Conservation (phyloP, 2,888 invertebrate species). For the Dastarcus helophoroides region DNA sequence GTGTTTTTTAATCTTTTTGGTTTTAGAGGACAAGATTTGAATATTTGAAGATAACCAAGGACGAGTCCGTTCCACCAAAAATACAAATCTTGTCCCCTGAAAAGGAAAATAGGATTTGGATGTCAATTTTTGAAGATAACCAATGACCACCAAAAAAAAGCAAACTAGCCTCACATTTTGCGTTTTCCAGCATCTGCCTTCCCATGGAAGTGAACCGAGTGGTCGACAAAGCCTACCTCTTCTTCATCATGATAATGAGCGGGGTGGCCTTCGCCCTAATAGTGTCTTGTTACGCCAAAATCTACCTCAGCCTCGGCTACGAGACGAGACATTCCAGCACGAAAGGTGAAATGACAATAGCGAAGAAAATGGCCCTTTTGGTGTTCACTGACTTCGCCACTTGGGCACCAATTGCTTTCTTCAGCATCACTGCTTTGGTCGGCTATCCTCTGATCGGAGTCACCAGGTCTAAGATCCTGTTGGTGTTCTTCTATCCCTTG, state of each 20-base stretch:
- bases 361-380: slow-evolving; percentile 83
- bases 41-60: no score
- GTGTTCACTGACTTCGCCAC: slow-evolving; percentile 75
- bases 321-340: slow-evolving; percentile 47
- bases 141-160: no score
- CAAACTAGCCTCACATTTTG: no score
- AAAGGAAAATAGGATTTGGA: no score
- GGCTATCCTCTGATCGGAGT: slow-evolving; percentile 77
- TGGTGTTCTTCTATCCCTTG: slow-evolving; percentile 84
- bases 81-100: no score
- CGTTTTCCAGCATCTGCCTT: slow-evolving; percentile 64
- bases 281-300: slow-evolving; percentile 74
- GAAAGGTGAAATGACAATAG: slow-evolving; percentile 61
- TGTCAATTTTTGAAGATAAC: no score
- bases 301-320: slow-evolving; percentile 68
- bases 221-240: slow-evolving; percentile 62
- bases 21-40: no score
- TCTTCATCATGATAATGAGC: slow-evolving; percentile 61
- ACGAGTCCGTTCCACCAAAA: no score
- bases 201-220: slow-evolving; percentile 69
- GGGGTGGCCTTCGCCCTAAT: slow-evolving; percentile 74
- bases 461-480: slow-evolving; percentile 64
- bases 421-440: slow-evolving; percentile 74
- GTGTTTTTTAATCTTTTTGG: no score
- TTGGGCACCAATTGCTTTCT: slow-evolving; percentile 83